Conservation (phyloP, 2,888 invertebrate genomes). For the Diogma glabrata region DNA sequence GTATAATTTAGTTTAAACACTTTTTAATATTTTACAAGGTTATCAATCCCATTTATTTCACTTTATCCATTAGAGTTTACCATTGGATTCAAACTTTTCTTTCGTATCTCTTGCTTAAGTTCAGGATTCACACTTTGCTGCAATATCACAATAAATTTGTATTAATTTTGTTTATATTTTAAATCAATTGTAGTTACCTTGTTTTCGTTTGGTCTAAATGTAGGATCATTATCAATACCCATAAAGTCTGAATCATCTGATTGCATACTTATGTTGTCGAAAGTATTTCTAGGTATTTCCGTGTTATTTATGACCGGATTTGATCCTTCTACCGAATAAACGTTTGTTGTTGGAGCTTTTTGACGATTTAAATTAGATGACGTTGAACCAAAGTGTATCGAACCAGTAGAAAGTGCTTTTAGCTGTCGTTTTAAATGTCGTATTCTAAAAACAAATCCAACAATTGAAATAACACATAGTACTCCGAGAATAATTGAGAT, state of each 20-base stretch:
- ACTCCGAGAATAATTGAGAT: conserved; percentile 42
- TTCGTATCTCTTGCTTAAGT: conserved; percentile 6
- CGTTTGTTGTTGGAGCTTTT: conserved; percentile 55
- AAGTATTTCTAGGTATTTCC: conserved; percentile 11
- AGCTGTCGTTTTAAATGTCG: conserved; percentile 46
- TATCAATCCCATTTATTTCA: background rate
- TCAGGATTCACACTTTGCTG: conserved; percentile 14
- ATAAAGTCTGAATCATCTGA: conserved; percentile 46
- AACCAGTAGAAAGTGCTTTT: conserved; percentile 48
- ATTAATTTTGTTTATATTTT: background rate
- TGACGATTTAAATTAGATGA: conserved; percentile 41
- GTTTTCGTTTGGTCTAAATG: conserved; percentile 15
- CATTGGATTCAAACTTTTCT: conserved; percentile 10
- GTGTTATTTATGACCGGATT: conserved; percentile 55
- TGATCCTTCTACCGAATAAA: conserved; percentile 55
- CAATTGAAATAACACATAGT: conserved; percentile 40
- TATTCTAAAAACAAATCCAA: conserved; percentile 44
- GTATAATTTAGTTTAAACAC: too few species aligned
- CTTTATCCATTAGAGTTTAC: too few species aligned
- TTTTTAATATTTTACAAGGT: too few species aligned
- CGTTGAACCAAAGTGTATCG: conserved; percentile 44
- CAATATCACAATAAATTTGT: background rate
- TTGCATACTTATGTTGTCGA: conserved; percentile 31
- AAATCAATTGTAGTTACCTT: too few species aligned
- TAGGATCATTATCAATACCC: conserved; percentile 51